phyloP scores from a whole-genome alignment of 2,797 vertebrate genomes.

The Gymnothorax javanicus region DNA sequence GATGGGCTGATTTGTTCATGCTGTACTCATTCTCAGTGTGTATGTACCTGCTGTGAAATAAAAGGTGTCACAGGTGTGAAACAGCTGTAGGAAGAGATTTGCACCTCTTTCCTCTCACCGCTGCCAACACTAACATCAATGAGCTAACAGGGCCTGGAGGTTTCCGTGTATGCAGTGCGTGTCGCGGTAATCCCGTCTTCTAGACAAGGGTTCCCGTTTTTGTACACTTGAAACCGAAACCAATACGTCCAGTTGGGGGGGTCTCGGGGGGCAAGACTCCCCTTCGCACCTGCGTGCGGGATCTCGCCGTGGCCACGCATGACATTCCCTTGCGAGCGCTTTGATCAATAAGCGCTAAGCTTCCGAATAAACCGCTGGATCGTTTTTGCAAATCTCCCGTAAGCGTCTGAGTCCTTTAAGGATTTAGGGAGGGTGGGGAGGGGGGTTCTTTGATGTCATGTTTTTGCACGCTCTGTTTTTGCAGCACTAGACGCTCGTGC shows the following conservation, averaged over 20 bases:
- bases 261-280: not conserved
- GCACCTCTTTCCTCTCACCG: too few relatives aligned
- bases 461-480: conserved; percentile 49
- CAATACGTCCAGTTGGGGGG: conserved; percentile 21
- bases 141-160: not conserved
- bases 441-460: conserved; percentile 64
- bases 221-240: conserved; percentile 58
- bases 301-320: not conserved
- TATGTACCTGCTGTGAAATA: not conserved
- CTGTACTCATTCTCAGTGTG: not conserved
- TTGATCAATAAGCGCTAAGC: conserved; percentile 72
- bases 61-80: not conserved
- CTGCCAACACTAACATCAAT: not conserved
- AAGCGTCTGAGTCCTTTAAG: conserved; percentile 62
- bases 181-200: conserved; percentile 68
- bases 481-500: not conserved
- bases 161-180: conserved; percentile 12
- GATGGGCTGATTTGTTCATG: not conserved
- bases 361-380: conserved; percentile 65
- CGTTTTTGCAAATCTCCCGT: conserved; percentile 63
- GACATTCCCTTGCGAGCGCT: conserved; percentile 62
- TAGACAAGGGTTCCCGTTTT: conserved; percentile 62
- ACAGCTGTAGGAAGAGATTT: not conserved
- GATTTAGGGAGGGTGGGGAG: conserved; percentile 57
- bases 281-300: not conserved